Evolutionary conservation across 1,140 invertebrate genomes (phyloP), one percentile per base, ranked within the genome.

Genomic region (Dreissena polymorpha): DNA sequence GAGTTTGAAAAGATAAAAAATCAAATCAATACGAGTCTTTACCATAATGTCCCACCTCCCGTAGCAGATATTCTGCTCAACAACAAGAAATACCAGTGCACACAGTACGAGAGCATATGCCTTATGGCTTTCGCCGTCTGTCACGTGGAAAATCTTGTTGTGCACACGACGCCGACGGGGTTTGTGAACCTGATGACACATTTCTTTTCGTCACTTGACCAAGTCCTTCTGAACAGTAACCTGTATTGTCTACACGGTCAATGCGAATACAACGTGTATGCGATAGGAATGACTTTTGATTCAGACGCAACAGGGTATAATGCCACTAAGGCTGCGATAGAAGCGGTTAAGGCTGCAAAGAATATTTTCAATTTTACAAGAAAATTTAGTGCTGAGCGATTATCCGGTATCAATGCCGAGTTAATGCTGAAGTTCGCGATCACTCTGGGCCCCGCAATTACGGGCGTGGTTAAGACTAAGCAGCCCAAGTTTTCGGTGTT

Each of bases 401-500:
- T 51, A 21, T n/a, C 16, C 6, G 50, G 55, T 39, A 57, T 65
- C 21, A 64, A 65, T n/a, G 16, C 23, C 1, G 14, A 63, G 3
- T 10, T 67, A 55, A 39, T 57, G 53, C 27, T 88, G 12, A 27
- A 76, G 10, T 39, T 10, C 85, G 71, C 82, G 8, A 51, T 84
- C 27, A 65, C 79, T 23, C 71, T 75, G 12, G 86, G 87, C 7
- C 55, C 39, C 6, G 79, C 86, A 10, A 77, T 70, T 29, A 69
- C 76, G 0, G 86, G 86, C 1, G 50, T 83, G 13, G n/a, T 87
- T 0, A 84, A 82, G 21, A 21, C 51, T 18, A 25, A 63, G 0
- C 25, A 82, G 21, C 87, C 87, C 10, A 70, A 72, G 27, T 87
- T 86, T 50, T 18, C 65, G 21, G 29, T 85, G 18, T 60, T 87